phyloP scores from a whole-genome alignment of 2,797 vertebrate species.

The Anguilla anguilla region DNA sequence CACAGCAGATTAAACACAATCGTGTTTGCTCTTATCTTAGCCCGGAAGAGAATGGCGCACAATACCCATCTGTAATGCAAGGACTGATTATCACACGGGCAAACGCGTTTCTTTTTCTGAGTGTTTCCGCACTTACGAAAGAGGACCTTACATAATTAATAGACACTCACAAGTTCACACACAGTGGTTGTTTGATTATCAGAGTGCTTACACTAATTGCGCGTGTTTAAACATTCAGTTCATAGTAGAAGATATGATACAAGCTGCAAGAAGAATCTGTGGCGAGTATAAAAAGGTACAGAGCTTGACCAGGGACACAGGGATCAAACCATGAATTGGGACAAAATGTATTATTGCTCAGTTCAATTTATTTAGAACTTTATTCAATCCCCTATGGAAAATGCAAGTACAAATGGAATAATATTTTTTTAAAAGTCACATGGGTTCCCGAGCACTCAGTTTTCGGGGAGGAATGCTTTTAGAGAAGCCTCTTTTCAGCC shows the following conservation, averaged over 20 bases:
- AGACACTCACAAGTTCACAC: conserved; percentile 23
- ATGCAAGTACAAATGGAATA: background rate
- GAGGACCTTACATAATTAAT: conserved; percentile 28
- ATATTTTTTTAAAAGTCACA: too few species aligned
- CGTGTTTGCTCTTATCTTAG: background rate
- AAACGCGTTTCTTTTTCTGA: background rate
- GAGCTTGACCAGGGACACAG: background rate
- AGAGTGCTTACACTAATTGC: conserved; percentile 35
- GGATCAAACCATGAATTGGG: background rate
- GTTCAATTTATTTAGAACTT: background rate
- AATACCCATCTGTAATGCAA: background rate
- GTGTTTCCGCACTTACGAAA: background rate
- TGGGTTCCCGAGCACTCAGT: background rate
- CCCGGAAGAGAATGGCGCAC: background rate
- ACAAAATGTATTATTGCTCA: background rate
- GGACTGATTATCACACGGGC: background rate
- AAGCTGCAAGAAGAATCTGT: background rate
- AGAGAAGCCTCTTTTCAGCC: background rate
- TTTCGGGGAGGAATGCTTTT: background rate
- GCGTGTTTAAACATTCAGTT: conserved; percentile 31
- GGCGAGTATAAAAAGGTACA: background rate
- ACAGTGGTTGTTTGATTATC: conserved; percentile 25
- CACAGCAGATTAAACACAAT: background rate
- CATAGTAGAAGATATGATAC: background rate
- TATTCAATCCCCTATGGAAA: background rate